Percentiles rank a stretch among this genome's conserved stretches.
These are phyloP conservation scores for Liodrosophila aerea DNA, from an alignment of 2,888 invertebrate species.

Conservation along the genomic window DNA sequence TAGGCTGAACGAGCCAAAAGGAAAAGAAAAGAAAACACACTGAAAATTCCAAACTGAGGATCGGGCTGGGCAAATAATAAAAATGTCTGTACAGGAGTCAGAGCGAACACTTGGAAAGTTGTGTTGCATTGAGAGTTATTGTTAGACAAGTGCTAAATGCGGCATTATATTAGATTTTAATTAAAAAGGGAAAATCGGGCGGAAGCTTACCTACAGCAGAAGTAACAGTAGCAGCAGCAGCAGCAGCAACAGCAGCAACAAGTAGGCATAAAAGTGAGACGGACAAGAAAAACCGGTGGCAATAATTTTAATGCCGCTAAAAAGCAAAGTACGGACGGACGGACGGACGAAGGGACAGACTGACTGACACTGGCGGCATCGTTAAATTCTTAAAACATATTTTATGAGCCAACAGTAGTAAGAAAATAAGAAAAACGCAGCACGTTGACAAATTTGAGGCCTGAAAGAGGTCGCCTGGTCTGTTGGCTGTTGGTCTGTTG, in stretches of 20 bases:
- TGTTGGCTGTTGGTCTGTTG: slow-evolving; percentile 4
- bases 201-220: slow-evolving; percentile 29
- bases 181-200: slow-evolving; percentile 63
- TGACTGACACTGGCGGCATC: slow-evolving; percentile 62
- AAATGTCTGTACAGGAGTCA: slow-evolving; percentile 41
- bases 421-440: slow-evolving; percentile 71
- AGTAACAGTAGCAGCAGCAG: slow-evolving; percentile 32
- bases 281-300: slow-evolving; percentile 71
- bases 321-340: slow-evolving; percentile 39
- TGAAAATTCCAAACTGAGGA: slow-evolving; percentile 9
- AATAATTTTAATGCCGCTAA: slow-evolving; percentile 66
- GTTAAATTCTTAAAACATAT: slow-evolving; percentile 78
- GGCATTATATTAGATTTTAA: slow-evolving; percentile 62
- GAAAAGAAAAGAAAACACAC: slow-evolving; percentile 6
- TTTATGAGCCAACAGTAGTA: slow-evolving; percentile 60
- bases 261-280: slow-evolving; percentile 69
- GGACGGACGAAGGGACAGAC: slow-evolving; percentile 14
- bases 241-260: slow-evolving; percentile 20
- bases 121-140: slow-evolving; percentile 21
- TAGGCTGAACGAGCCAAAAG: too few species aligned
- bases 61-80: slow-evolving; percentile 47
- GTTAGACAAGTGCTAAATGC: slow-evolving; percentile 73
- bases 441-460: slow-evolving; percentile 74
- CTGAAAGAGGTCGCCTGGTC: slow-evolving; percentile 59
- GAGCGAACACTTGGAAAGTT: slow-evolving; percentile 62